Conservation (phyloP, 1,140 invertebrate species). For the Macrocentrus cingulum region DNA sequence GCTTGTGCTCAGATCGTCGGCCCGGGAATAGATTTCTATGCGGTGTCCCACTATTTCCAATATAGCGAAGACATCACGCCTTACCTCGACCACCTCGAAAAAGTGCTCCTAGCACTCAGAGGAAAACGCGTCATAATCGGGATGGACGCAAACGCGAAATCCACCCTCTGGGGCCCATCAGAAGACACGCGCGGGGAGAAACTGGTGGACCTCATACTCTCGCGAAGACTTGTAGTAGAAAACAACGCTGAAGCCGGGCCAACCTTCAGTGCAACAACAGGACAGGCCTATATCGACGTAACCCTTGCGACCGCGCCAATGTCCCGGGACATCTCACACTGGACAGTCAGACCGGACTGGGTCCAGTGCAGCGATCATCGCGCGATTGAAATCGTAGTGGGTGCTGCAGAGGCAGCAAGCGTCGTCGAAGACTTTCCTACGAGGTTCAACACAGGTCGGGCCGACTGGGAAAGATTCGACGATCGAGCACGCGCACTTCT, state of each 20-base stretch:
- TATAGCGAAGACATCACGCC: too few relatives aligned
- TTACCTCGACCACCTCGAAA: too few relatives aligned
- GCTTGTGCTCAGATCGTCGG: slow-evolving; percentile 16
- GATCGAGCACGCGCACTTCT: not conserved
- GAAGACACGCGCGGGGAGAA: slow-evolving; percentile 25
- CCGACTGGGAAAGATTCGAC: slow-evolving; percentile 26
- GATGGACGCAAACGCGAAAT: slow-evolving; percentile 16
- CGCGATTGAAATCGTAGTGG: not conserved
- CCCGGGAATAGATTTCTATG: slow-evolving; percentile 7
- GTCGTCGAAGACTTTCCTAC: not conserved
- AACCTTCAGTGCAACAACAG: not conserved
- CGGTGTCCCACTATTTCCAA: too few relatives aligned
- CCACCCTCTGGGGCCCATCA: too few relatives aligned
- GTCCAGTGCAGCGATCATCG: not conserved
- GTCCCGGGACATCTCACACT: too few relatives aligned
- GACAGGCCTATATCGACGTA: too few relatives aligned
- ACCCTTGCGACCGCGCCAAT: too few relatives aligned
- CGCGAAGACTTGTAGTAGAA: not conserved
- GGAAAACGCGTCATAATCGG: slow-evolving; percentile 16
- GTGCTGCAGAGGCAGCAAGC: not conserved
- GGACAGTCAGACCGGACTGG: not conserved
- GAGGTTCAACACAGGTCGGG: slow-evolving; percentile 18
- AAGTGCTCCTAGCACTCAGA: too few relatives aligned
- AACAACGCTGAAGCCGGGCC: not conserved
- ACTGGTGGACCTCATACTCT: slow-evolving; percentile 25